Evolutionary conservation across 2,797 vertebrate species (phyloP).

Genomic region (Betta splendens): DNA sequence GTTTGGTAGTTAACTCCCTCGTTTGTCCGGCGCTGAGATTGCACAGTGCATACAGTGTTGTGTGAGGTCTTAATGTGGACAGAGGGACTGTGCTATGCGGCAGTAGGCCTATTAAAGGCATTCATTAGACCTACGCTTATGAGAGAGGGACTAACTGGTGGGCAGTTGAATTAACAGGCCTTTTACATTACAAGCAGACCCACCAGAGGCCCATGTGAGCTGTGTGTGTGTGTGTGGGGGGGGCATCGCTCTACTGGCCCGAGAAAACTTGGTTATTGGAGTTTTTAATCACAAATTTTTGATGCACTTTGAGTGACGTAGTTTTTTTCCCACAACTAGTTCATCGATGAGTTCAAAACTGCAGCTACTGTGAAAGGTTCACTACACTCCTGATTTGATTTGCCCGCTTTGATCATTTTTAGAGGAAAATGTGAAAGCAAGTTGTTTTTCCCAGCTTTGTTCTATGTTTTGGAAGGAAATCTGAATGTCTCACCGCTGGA

Average conservation of each 20-base stretch:
- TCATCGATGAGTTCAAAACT: conserved; percentile 19
- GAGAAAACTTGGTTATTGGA: conserved; percentile 70
- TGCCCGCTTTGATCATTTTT: conserved; percentile 21
- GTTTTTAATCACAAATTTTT: conserved; percentile 58
- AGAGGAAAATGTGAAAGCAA: conserved; percentile 18
- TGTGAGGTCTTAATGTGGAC: conserved; percentile 75
- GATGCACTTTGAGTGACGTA: conserved; percentile 36
- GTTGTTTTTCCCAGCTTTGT: conserved; percentile 32
- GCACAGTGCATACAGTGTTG: conserved; percentile 71
- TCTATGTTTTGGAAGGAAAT: conserved; percentile 47
- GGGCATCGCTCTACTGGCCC: conserved; percentile 55
- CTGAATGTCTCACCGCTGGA: conserved; percentile 45
- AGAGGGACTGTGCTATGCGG: conserved; percentile 65
- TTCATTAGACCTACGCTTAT: conserved; percentile 87
- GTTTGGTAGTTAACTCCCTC: conserved; percentile 82
- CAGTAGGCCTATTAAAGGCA: conserved; percentile 85
- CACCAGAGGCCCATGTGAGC: conserved; percentile 61
- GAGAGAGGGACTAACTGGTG: conserved; percentile 82
- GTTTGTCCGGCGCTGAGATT: conserved; percentile 84
- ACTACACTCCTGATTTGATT: too few relatives aligned
- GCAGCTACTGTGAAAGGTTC: conserved; percentile 24
- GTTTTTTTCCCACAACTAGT: neutral
- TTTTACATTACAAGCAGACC: conserved; percentile 77
- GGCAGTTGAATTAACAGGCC: conserved; percentile 82
- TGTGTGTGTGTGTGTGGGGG: too few relatives aligned